These are phyloP conservation scores for Pseudotriccus pelzelni DNA, from an alignment of 2,797 vertebrate genomes.

Conservation along the genomic window DNA sequence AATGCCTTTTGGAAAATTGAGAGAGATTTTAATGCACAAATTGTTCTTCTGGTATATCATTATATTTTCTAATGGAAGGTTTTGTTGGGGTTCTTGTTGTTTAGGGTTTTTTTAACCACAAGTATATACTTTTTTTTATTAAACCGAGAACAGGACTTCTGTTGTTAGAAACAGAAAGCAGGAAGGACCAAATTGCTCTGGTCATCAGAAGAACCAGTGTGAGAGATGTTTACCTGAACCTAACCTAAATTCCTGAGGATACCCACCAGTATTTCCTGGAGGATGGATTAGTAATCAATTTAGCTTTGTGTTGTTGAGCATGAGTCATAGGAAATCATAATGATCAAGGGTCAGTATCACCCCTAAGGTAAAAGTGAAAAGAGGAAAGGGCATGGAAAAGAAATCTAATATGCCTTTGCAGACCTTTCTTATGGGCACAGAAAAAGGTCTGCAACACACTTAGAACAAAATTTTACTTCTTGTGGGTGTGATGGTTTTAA, in stretches of 20 bases:
- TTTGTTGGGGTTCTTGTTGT: not conserved
- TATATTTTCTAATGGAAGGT: conserved; percentile 30
- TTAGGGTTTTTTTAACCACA: not conserved
- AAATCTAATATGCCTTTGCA: not conserved
- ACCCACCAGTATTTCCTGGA: conserved; percentile 66
- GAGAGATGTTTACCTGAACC: conserved; percentile 60
- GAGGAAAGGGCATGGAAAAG: not conserved
- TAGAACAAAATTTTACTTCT: not conserved
- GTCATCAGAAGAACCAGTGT: conserved; percentile 51
- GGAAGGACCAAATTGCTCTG: conserved; percentile 12
- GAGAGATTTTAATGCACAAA: conserved; percentile 28
- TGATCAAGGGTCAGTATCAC: not conserved
- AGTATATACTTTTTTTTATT: not conserved
- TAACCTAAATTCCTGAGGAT: conserved; percentile 63
- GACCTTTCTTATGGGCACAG: not conserved
- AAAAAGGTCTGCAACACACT: not conserved
- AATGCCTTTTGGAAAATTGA: conserved; percentile 52
- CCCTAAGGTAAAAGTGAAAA: not conserved
- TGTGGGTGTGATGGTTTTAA: not conserved
- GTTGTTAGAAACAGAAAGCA: conserved; percentile 62
- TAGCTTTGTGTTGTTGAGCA: conserved; percentile 20
- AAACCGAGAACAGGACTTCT: conserved; percentile 35
- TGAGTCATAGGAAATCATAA: conserved; percentile 37
- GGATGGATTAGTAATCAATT: conserved; percentile 33
- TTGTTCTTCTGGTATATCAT: conserved; percentile 26